A percentile compares a stretch with the other conserved stretches of the same genome.
phyloP scores from a whole-genome alignment of 2,113 vertebrate genomes.

The Mellivora capensis region DNA sequence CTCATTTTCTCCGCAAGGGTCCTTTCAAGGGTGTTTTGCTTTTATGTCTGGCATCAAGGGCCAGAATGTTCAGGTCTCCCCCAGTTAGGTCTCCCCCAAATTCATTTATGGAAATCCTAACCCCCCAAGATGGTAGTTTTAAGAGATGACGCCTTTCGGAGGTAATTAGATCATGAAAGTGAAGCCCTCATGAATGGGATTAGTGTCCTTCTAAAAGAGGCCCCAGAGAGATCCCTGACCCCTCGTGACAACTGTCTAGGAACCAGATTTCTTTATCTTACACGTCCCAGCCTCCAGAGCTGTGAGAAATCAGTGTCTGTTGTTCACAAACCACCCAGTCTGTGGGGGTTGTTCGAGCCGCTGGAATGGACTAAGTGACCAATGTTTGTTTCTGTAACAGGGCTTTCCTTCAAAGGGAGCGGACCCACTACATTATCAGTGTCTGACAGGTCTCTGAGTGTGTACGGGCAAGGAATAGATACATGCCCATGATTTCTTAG shows the following conservation, averaged over 20 bases:
- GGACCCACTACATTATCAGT: not conserved
- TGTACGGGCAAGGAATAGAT: not conserved
- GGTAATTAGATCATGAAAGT: not conserved
- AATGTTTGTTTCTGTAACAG: not conserved
- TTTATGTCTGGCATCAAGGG: constrained; percentile 78
- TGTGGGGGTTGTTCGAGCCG: not conserved
- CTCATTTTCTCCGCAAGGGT: constrained; percentile 85
- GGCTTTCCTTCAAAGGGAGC: not conserved
- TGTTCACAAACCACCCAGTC: not conserved
- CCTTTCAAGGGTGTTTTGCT: constrained; percentile 91
- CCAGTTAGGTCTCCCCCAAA: not conserved
- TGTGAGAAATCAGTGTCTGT: not conserved
- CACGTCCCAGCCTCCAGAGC: not conserved
- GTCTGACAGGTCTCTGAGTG: not conserved
- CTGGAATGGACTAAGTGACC: not conserved
- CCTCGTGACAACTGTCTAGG: not conserved
- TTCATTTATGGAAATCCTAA: not conserved
- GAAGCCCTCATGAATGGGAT: not conserved
- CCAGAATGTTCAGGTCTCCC: not conserved
- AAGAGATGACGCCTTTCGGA: not conserved
- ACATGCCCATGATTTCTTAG: not conserved
- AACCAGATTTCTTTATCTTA: not conserved
- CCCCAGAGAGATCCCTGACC: not conserved
- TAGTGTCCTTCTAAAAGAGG: not conserved
- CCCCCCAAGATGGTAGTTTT: not conserved